A percentile compares a stretch with the other conserved stretches of the same genome.
These are phyloP conservation scores for Polypedilum pembai DNA, from an alignment of 1,140 invertebrate species.

Conservation along the genomic window DNA sequence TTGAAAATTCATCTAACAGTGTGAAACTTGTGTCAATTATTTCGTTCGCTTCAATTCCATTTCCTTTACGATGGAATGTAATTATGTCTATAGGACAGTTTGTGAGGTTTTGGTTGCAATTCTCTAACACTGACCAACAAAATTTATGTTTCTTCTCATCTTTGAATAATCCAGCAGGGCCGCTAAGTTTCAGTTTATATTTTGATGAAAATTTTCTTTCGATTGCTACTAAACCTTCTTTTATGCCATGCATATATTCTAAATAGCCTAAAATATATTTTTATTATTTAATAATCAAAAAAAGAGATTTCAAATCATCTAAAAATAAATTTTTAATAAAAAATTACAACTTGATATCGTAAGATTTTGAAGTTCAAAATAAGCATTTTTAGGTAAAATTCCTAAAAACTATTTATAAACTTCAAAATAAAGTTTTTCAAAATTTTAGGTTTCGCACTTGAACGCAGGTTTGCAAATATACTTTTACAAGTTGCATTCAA, in stretches of 20 bases:
- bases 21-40: constrained; percentile 40
- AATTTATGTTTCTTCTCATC: constrained; percentile 40
- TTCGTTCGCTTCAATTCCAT: constrained; percentile 36
- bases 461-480: too few species aligned
- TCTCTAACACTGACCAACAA: constrained; percentile 45
- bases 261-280: constrained; percentile 35
- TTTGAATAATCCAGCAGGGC: constrained; percentile 47
- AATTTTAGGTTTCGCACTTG: too few species aligned
- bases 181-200: constrained; percentile 38
- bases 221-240: constrained; percentile 38
- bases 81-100: constrained; percentile 44
- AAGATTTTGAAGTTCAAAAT: too few species aligned
- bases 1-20: constrained; percentile 39
- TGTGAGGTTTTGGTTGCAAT: constrained; percentile 39
- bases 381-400: constrained; percentile 29
- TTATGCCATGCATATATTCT: constrained; percentile 38
- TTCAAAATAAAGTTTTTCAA: not conserved
- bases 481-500: too few species aligned
- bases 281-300: constrained; percentile 30
- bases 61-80: constrained; percentile 47
- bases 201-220: constrained; percentile 31
- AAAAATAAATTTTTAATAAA: too few species aligned
- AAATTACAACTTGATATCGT: too few species aligned
- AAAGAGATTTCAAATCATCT: too few species aligned
- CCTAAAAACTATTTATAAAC: constrained; percentile 27